phyloP scores from a whole-genome alignment of 2,797 vertebrate genomes.

The Decapterus maruadsi region DNA sequence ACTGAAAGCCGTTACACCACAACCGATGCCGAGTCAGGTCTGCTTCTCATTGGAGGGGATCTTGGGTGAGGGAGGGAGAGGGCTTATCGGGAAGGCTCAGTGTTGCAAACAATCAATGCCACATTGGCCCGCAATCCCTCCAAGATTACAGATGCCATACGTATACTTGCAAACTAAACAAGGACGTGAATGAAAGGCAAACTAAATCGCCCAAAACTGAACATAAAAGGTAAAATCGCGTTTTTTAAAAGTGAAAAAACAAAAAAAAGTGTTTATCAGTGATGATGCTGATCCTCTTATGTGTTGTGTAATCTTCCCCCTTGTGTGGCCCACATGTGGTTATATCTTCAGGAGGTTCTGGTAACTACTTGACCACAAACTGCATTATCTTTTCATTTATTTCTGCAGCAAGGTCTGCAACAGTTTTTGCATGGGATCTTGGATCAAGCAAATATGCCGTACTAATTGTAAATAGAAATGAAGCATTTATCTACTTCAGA shows the following conservation, averaged over 20 bases:
- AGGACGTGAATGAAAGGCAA: conserved; percentile 10
- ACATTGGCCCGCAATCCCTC: conserved; percentile 61
- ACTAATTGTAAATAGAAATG: background rate
- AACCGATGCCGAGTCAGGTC: conserved; percentile 70
- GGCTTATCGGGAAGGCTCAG: conserved; percentile 46
- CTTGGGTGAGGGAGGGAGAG: conserved; percentile 55
- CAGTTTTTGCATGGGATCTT: conserved; percentile 16
- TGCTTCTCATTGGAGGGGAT: conserved; percentile 78
- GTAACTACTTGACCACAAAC: conserved; percentile 47
- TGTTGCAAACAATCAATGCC: conserved; percentile 76
- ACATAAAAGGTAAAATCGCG: conserved; percentile 1
- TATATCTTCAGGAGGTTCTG: conserved; percentile 37
- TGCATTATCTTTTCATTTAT: conserved; percentile 44
- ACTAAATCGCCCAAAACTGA: background rate
- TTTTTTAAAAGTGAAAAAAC: conserved; percentile 4
- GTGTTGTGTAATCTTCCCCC: conserved; percentile 31
- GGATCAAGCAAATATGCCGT: conserved; percentile 21
- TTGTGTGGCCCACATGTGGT: conserved; percentile 67
- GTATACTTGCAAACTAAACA: conserved; percentile 8
- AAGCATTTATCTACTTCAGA: background rate
- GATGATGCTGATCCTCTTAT: conserved; percentile 37
- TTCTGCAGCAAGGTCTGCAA: conserved; percentile 31
- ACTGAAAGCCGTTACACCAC: conserved; percentile 74
- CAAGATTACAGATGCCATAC: conserved; percentile 33
- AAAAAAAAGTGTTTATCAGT: conserved; percentile 42